Base-by-base conservation (phyloP, 2,113 vertebrate species). In the Pimephales promelas region DNA sequence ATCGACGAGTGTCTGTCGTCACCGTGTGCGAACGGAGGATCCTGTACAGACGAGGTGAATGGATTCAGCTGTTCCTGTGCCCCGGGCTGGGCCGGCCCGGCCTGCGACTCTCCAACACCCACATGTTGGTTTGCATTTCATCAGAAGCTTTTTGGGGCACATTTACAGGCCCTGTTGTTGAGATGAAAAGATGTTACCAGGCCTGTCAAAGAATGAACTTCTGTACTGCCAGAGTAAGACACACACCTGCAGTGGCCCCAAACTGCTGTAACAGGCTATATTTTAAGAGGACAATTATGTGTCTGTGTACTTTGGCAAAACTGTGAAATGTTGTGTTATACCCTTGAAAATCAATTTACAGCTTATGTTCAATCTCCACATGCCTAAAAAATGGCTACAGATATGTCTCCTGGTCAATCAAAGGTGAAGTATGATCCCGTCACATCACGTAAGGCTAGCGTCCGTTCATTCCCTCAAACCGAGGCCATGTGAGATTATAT, bases 21-120 rank as follows among this genome's bases (percentile, higher is more conserved):
- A 8, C 96, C 95, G 0, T 97, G 96, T 89, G 89, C 92, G 83
- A 96, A 96, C 2, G 92, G 95, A 0, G 95, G 95, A 64, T 95
- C 95, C 1, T 97, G 96, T 0, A 83, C 93, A 90, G 94, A 96
- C 74, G 94, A 94, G 43, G 87, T 93, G 47, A 95, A 93, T 87
- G 92, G 92, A 84, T 97, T 94, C 84, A 92, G 87, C 0, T 97
- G 96, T 87, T 82, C 93, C 52, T 97, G 96, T 83, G 87, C 91
- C 56, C 92, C 85, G 79, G 95, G 94, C 84, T 97, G 96, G 96
- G 88, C 94, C 2, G 96, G 96, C 80, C 84, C 82, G 36, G 93
- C 84, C 84, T 97, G 96, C 89, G 94, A 95, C 83, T 95, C 88
- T 83, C 94, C 95, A 0, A 4, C 93, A 72, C 92, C 92, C 68